phyloP scores from a whole-genome alignment of 2,797 vertebrate genomes.

The Euthynnus affinis region DNA sequence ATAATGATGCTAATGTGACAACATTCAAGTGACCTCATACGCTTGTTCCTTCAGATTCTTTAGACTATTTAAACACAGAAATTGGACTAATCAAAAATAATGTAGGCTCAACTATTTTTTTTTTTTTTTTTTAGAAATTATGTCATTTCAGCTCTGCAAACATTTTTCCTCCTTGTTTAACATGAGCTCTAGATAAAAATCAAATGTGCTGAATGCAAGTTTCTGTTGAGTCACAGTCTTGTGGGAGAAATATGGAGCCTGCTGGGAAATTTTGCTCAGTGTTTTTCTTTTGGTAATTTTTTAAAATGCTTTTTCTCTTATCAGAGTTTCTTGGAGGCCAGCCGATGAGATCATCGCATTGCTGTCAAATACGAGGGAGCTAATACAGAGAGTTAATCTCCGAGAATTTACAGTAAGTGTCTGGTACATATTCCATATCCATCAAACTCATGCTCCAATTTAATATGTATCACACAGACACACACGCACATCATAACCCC shows the following conservation, averaged over 20 bases:
- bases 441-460: not conserved
- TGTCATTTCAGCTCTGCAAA: not conserved
- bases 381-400: slow-evolving; percentile 12
- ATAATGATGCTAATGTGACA: not conserved
- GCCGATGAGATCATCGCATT: slow-evolving; percentile 23
- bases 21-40: not conserved
- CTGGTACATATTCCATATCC: slow-evolving; percentile 7
- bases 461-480: not conserved
- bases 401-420: slow-evolving; percentile 51
- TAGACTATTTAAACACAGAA: too few species aligned
- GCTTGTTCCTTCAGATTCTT: not conserved
- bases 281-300: not conserved
- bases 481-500: not conserved
- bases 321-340: slow-evolving; percentile 40
- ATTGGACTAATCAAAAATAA: not conserved
- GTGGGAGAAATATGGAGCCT: not conserved
- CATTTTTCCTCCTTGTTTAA: not conserved
- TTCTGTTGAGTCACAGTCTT: not conserved
- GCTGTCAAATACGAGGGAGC: slow-evolving; percentile 20
- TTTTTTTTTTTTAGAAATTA: not conserved
- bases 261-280: not conserved
- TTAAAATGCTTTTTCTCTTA: slow-evolving; percentile 6
- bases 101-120: not conserved
- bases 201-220: not conserved
- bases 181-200: not conserved